These are phyloP conservation scores for Strix aluco DNA, from an alignment of 2,113 vertebrate genomes.

Conservation along the genomic window DNA sequence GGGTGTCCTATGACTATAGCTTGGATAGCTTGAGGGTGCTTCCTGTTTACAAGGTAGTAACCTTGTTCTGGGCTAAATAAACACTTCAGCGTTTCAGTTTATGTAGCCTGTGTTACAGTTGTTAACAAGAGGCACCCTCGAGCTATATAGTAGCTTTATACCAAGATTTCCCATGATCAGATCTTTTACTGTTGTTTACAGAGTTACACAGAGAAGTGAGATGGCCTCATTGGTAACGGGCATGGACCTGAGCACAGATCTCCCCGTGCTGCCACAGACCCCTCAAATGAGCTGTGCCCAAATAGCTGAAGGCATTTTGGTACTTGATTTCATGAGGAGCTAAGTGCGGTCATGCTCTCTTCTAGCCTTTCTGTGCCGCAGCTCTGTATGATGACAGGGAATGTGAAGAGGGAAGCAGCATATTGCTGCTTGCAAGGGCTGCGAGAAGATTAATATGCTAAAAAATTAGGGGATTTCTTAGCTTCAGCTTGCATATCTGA, in stretches of 20 bases:
- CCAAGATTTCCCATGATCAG: background rate
- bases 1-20: background rate
- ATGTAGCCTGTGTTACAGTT: background rate
- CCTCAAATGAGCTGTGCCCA: background rate
- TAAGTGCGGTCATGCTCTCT: background rate
- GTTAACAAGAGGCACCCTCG: background rate
- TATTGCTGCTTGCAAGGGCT: background rate
- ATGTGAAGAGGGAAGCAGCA: background rate
- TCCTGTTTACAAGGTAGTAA: background rate
- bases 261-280: background rate
- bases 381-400: background rate
- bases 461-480: background rate
- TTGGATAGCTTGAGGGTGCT: background rate
- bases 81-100: background rate
- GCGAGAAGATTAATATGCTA: background rate
- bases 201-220: background rate
- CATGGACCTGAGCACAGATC: background rate
- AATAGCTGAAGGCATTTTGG: background rate
- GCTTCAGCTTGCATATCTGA: background rate
- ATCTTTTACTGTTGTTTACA: background rate
- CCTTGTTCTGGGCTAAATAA: conserved; percentile 15
- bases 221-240: background rate
- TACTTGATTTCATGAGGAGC: background rate
- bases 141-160: background rate
- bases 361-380: background rate